Percentiles rank a stretch among this genome's conserved stretches.
These are phyloP conservation scores for Eulemur albifrons DNA, from an alignment of 2,797 vertebrate genomes.

Conservation along the genomic window DNA sequence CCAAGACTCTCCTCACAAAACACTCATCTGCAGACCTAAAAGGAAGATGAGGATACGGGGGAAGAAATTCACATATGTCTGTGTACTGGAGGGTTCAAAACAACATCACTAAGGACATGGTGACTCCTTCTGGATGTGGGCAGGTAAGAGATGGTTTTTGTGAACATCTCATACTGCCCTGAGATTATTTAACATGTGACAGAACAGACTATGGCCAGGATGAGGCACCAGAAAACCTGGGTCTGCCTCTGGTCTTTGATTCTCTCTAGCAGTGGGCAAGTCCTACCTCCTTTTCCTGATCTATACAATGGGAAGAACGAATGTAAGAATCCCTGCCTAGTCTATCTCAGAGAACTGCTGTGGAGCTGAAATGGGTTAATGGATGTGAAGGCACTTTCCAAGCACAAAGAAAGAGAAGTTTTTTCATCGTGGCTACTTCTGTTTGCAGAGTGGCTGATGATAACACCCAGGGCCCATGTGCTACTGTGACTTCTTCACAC, in stretches of 20 bases:
- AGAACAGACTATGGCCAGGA: background rate
- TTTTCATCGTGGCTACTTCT: background rate
- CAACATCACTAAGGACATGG: background rate
- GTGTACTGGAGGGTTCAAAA: background rate
- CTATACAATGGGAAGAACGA: background rate
- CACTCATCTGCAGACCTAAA: background rate
- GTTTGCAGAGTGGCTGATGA: background rate
- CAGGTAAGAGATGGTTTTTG: background rate
- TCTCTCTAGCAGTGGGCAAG: background rate
- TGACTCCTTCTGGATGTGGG: background rate
- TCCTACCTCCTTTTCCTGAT: background rate
- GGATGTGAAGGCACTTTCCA: background rate
- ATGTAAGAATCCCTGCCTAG: background rate
- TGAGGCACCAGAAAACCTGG: background rate
- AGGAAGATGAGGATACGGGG: background rate
- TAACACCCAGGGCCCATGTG: background rate
- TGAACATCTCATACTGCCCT: background rate
- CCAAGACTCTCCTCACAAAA: background rate
- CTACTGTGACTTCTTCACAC: background rate
- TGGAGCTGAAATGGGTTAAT: background rate
- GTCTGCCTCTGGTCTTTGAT: background rate
- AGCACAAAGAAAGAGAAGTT: background rate
- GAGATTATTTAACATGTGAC: background rate
- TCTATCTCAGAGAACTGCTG: background rate
- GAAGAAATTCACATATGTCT: background rate